These are phyloP conservation scores for Mnemiopsis leidyi DNA, from an alignment of 37 sponge, comb jelly and placozoan genomes.

Conservation along the genomic window DNA sequence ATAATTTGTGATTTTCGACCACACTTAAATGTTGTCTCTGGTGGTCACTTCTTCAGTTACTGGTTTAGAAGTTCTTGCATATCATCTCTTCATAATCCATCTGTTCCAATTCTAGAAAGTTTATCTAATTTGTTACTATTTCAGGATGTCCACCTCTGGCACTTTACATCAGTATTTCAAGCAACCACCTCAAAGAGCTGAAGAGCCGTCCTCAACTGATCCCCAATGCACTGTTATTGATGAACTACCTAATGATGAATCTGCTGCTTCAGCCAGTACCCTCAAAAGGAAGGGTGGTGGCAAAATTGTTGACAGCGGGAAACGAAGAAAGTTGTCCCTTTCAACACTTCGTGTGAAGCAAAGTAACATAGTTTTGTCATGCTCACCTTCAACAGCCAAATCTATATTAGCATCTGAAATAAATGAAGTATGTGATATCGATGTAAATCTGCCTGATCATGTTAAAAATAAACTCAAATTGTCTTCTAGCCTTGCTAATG, in stretches of 20 bases:
- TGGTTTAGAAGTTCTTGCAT: no score
- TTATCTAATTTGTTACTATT: no score
- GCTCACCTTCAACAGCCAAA: background rate
- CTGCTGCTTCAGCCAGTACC: background rate
- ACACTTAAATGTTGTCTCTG: no score
- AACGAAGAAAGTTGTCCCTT: background rate
- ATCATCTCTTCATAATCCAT: no score
- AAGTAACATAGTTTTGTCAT: background rate
- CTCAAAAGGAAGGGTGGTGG: background rate
- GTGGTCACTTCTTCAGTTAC: no score
- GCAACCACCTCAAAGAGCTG: background rate
- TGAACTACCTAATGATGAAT: background rate
- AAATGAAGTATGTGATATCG: no score
- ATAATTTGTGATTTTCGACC: no score
- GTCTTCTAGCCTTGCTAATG: no score
- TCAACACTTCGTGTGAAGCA: constrained; percentile 8
- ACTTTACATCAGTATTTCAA: constrained; percentile 7
- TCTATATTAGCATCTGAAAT: no score
- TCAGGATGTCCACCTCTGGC: background rate
- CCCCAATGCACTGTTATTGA: background rate
- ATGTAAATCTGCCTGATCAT: no score
- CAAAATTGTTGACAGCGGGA: background rate
- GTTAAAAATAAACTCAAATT: no score
- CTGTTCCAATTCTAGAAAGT: no score
- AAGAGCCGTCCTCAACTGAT: background rate